Conservation (phyloP, 2,113 vertebrate genomes). For the Pomatostomus ruficeps region DNA sequence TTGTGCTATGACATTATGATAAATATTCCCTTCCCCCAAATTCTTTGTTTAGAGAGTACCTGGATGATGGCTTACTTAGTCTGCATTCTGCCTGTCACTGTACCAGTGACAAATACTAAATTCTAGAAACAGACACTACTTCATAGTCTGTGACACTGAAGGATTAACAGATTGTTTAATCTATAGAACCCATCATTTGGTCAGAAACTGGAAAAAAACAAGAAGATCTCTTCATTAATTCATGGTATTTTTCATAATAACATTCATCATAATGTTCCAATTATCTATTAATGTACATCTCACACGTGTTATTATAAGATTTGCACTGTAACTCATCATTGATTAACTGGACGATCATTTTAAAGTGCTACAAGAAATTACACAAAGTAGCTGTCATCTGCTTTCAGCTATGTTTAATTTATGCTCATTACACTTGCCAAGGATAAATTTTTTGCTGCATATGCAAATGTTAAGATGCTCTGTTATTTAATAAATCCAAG, state of each 20-base stretch:
- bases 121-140: not conserved
- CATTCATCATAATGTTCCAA: not conserved
- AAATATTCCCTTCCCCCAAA: not conserved
- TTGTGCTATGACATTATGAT: not conserved
- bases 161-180: constrained; percentile 28
- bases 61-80: not conserved
- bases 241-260: not conserved
- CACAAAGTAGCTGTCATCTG: not conserved
- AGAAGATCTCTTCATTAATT: not conserved
- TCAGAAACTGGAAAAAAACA: not conserved
- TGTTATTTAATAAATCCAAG: constrained; percentile 12
- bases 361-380: not conserved
- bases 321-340: not conserved
- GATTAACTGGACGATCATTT: constrained; percentile 21
- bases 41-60: not conserved
- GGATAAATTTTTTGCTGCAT: not conserved
- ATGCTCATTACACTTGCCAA: not conserved
- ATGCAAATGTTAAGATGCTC: not conserved
- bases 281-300: constrained; percentile 20
- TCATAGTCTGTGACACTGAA: not conserved
- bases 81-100: not conserved
- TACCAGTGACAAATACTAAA: not conserved
- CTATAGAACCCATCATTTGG: not conserved
- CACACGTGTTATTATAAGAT: not conserved
- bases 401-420: not conserved